Evolutionary conservation across 1,140 invertebrate species (phyloP), one percentile per base, ranked within the genome.

Genomic region (Cyclargus thomasi): DNA sequence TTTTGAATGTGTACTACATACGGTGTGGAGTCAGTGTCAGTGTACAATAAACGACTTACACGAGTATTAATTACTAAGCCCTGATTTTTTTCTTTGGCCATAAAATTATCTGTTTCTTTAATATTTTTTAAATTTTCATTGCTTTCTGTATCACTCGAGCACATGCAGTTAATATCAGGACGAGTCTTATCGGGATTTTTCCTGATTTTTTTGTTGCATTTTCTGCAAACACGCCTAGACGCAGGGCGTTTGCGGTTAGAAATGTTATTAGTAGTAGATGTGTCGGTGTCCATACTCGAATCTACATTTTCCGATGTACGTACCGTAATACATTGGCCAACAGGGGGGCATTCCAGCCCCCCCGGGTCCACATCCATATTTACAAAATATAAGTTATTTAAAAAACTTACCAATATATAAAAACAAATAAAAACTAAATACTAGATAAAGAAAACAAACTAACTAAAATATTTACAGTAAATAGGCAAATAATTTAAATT

Each of bases 1-100:
- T 23, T 23, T 23, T 62, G 20, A 7, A 62, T 20, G 7, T 62
- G 59, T 21, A 62, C 59, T 16, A 62, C 21, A 62, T 22, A 62
- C 14, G 59, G 59, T 16, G 59, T 14, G 23, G 21, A 16, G 23
- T 62, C 59, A 29, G 29, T 29, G 29, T 29, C 29, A 5, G 29
- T 29, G 29, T 6, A 29, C 29, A 29, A 6, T 7, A 29, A 29
- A 29, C 29, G 29, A 29, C 29, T 6, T 7, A 29, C 29, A 29
- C 29, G 29, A 29, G 29, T 4, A 29, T 6, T 29, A n/a, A n/a
- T n/a, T 7, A 29, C 29, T 7, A 29, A 29, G 29, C 29, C 29
- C 29, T 29, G 29, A 29, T 6, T 4, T 6, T 6, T 29, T 6
- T 29, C 29, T 0, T 7, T 29, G 5, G 8, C 29, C 0, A 4